These are phyloP conservation scores for Rhynchomys soricoides DNA, from an alignment of 2,113 vertebrate species.

Conservation along the genomic window DNA sequence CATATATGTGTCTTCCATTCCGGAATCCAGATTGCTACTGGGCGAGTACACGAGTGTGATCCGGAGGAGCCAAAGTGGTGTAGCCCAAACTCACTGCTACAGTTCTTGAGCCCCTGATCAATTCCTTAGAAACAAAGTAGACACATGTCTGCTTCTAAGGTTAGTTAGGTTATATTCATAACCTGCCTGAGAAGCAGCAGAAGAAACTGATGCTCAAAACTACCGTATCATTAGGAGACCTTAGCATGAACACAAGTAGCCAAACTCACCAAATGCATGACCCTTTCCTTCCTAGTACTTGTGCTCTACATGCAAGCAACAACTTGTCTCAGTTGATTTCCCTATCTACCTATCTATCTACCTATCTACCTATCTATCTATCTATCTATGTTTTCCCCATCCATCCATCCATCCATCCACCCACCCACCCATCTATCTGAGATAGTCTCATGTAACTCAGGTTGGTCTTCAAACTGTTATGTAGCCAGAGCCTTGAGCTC, in stretches of 20 bases:
- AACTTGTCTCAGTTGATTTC: background rate
- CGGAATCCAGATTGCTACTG: too few relatives aligned
- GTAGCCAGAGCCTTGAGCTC: too few relatives aligned
- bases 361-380: too few relatives aligned
- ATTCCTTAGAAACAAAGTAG: constrained; percentile 8
- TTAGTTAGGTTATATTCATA: background rate
- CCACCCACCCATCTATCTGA: background rate
- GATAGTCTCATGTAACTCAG: background rate
- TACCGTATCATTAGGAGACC: background rate
- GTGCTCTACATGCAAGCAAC: background rate
- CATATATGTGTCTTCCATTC: too few relatives aligned
- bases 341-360: background rate
- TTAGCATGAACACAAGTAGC: background rate
- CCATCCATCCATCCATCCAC: background rate
- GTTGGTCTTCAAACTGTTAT: background rate
- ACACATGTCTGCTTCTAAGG: background rate
- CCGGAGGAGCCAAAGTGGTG: too few relatives aligned
- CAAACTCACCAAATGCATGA: background rate
- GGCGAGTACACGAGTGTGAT: too few relatives aligned
- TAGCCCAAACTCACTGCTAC: too few relatives aligned
- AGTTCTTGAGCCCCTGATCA: background rate
- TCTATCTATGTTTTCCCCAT: background rate
- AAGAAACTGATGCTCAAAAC: background rate
- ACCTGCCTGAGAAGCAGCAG: constrained; percentile 17
- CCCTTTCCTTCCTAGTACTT: background rate